Evolutionary conservation across 2,797 vertebrate species (phyloP).

Genomic region (Silurus aristotelis): DNA sequence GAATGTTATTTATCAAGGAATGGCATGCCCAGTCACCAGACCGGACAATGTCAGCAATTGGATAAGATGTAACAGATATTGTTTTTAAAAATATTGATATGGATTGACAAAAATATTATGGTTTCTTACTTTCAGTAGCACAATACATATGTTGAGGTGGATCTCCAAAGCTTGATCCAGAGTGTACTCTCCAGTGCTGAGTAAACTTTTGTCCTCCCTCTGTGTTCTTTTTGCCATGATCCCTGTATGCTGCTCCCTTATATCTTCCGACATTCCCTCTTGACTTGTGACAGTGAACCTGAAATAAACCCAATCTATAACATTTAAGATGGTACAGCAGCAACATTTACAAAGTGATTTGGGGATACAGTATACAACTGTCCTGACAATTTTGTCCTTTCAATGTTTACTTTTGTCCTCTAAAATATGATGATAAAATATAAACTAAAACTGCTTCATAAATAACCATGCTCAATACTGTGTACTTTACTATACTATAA

Average conservation of each 20-base stretch:
- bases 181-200: slow-evolving; percentile 81
- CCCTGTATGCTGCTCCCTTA: slow-evolving; percentile 26
- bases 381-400: neutral
- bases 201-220: slow-evolving; percentile 50
- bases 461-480: too few species aligned
- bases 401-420: too few species aligned
- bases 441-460: too few species aligned
- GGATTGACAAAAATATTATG: neutral
- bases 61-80: slow-evolving; percentile 34
- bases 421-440: too few species aligned
- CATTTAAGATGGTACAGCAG: neutral
- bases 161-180: slow-evolving; percentile 80
- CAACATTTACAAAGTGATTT: neutral
- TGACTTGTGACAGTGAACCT: slow-evolving; percentile 65
- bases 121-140: slow-evolving; percentile 78
- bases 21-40: too few species aligned
- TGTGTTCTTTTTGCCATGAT: slow-evolving; percentile 9
- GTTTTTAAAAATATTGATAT: neutral
- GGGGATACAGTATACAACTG: neutral
- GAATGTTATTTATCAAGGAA: too few species aligned
- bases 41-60: neutral
- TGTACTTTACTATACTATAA: too few species aligned
- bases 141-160: slow-evolving; percentile 85
- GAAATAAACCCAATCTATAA: slow-evolving; percentile 52
- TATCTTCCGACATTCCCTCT: slow-evolving; percentile 62